phyloP scores from a whole-genome alignment of 2,888 invertebrate species.

The Catonia carolina region DNA sequence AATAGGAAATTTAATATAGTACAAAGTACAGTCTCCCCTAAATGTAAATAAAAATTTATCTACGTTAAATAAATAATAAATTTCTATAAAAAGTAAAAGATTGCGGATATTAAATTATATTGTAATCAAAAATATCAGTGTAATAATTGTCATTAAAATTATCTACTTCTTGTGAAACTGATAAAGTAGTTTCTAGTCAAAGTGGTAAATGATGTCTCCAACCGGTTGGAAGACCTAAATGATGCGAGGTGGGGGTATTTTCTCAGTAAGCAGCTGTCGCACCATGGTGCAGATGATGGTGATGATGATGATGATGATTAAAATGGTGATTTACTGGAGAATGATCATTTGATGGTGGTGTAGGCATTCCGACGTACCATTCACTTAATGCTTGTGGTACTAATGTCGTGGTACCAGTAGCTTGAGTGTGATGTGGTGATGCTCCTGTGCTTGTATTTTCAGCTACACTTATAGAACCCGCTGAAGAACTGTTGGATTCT shows the following conservation, averaged over 20 bases:
- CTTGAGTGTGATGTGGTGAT: slow-evolving; percentile 40
- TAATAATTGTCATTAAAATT: too few species aligned
- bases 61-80: too few species aligned
- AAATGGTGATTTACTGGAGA: slow-evolving; percentile 54
- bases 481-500: slow-evolving; percentile 71
- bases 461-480: slow-evolving; percentile 65
- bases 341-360: slow-evolving; percentile 50
- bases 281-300: slow-evolving; percentile 52
- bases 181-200: background rate
- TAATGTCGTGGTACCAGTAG: slow-evolving; percentile 38
- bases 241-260: slow-evolving; percentile 36
- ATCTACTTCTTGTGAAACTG: too few species aligned
- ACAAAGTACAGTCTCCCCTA: too few species aligned
- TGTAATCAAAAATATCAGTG: too few species aligned
- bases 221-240: background rate
- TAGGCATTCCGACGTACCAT: slow-evolving; percentile 39
- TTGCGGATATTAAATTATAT: too few species aligned
- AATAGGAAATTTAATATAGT: too few species aligned
- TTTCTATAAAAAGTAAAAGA: too few species aligned
- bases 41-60: too few species aligned
- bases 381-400: background rate
- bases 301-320: slow-evolving; percentile 45
- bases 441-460: slow-evolving; percentile 42
- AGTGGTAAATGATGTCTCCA: slow-evolving; percentile 8
- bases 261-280: slow-evolving; percentile 70